phyloP scores from a whole-genome alignment of 2,797 vertebrate genomes.

The Loriculus beryllinus region DNA sequence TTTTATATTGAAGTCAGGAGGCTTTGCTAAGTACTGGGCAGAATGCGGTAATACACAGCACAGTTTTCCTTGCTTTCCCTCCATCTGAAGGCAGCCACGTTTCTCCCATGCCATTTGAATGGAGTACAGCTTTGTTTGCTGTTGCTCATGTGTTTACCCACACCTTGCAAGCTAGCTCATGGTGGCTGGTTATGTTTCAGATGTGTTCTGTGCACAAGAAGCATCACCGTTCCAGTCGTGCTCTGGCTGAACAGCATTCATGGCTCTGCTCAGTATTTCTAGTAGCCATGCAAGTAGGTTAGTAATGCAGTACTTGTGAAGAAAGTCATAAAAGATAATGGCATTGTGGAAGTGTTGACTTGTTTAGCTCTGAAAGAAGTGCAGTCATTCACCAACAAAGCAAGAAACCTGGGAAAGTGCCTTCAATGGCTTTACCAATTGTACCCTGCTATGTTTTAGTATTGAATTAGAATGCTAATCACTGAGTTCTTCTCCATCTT shows the following conservation, averaged over 20 bases:
- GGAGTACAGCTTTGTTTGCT: background rate
- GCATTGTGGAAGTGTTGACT: background rate
- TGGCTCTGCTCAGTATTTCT: background rate
- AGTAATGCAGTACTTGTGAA: background rate
- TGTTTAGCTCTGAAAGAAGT: background rate
- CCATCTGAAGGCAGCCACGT: background rate
- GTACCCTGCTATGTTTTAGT: background rate
- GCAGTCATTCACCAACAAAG: background rate
- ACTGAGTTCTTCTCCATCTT: background rate
- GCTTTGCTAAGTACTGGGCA: background rate
- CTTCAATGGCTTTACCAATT: background rate
- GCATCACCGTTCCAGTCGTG: background rate
- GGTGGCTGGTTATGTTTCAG: background rate
- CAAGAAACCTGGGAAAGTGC: conserved; percentile 7
- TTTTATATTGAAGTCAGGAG: conserved; percentile 2
- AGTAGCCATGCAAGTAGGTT: background rate
- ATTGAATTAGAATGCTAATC: conserved; percentile 21
- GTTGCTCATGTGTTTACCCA: background rate
- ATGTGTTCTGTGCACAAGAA: background rate
- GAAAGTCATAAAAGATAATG: background rate
- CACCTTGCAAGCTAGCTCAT: background rate
- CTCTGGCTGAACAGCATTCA: background rate
- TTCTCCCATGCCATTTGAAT: background rate
- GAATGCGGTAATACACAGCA: background rate
- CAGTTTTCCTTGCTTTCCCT: background rate